Evolutionary conservation across 2,797 vertebrate species (phyloP), one percentile per base, ranked within the genome.

Genomic region (Onychomys torridus): DNA sequence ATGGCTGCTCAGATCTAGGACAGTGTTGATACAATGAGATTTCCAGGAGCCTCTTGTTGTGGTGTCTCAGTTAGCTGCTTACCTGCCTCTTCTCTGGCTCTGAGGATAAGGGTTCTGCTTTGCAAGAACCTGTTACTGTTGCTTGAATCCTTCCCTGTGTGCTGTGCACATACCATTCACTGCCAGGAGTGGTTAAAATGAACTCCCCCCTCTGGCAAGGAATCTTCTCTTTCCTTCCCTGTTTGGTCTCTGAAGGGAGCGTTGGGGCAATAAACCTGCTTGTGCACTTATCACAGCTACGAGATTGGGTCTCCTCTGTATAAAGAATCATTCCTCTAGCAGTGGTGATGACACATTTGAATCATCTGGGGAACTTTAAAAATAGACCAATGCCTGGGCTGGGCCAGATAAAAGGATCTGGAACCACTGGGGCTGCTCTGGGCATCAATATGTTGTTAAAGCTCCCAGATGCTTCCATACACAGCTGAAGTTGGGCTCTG

Each of bases 291-390:
- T 65, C 85, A 65, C 1, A 13, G 32, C 57, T 46, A 34, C 3
- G 5, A 93, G 65, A 23, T 71, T 78, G 61, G 63, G 46, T 69
- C 46, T 10, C 46, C 21, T 89, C 40, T 57, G 25, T 57, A 2
- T 89, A 71, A 92, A 63, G 86, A 89, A 61, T 73, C 34, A 49
- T 34, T 84, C 61, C 32, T 90, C 27, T 32, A 43, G 71, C 84
- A 49, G 52, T 73, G 78, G 76, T 46, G 71, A 76, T 61, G 63
- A 19, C 79, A 93, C 40, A 27, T 63, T n/a, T 69, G n/a, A 88
- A 57, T 94, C 37, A 71, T 65, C 89, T 89, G 78, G 91, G 86
- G 91, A 89, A 69, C 86, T 95, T 92, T 97, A 82, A 87, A 92
- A 89, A 43, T 46, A 57, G 40, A 59, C n/a, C 43, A 23, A 0